Evolutionary conservation across 2,113 vertebrate genomes (phyloP).

Genomic region (Rousettus leschenaultii): DNA sequence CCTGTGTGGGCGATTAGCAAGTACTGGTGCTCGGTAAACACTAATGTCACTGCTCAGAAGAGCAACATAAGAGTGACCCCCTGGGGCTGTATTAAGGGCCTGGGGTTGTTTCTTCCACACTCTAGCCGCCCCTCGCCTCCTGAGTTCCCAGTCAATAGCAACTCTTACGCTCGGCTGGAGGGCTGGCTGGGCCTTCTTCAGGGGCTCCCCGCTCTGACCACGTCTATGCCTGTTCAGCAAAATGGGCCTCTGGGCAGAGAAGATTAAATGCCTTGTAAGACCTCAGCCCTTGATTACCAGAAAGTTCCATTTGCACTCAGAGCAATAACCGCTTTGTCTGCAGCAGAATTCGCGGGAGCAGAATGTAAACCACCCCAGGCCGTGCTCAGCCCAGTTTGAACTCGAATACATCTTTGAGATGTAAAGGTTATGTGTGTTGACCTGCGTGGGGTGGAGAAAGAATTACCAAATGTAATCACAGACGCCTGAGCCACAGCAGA

Average conservation of each 20-base stretch:
- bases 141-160: not conserved
- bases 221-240: not conserved
- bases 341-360: not conserved
- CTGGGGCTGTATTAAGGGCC: not conserved
- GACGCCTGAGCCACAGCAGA: not conserved
- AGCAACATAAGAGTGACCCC: rapidly evolving
- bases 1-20: not conserved
- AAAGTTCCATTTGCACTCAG: not conserved
- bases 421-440: not conserved
- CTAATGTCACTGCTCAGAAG: not conserved
- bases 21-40: not conserved
- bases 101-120: not conserved
- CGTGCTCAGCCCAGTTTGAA: not conserved
- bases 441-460: not conserved
- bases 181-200: not conserved
- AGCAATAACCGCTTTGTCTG: not conserved
- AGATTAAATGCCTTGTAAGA: slow-evolving; percentile 3
- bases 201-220: not conserved
- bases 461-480: not conserved
- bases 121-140: not conserved
- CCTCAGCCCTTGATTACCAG: not conserved
- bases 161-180: not conserved
- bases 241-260: not conserved
- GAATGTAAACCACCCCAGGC: slow-evolving; percentile 2
- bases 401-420: not conserved